A percentile compares a stretch with the other conserved stretches of the same genome.
Conservation (phyloP, 2,888 invertebrate species). For the Pimpla rufipes region DNA sequence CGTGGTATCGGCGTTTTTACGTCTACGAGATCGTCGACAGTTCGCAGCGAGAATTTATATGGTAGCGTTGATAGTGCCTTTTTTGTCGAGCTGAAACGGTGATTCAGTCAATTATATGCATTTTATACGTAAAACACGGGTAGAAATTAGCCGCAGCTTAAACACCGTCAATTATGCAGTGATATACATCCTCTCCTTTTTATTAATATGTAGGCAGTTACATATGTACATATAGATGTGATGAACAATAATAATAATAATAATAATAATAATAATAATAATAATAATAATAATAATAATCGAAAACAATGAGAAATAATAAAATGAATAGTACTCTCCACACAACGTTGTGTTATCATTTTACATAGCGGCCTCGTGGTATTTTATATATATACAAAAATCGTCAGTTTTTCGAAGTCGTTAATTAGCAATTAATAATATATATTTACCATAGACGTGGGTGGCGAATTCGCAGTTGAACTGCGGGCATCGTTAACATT, state of each 20-base stretch:
- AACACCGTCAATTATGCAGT: slow-evolving; percentile 64
- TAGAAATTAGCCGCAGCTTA: neutral
- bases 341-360: slow-evolving; percentile 70
- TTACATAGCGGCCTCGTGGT: slow-evolving; percentile 71
- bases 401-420: slow-evolving; percentile 36
- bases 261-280: slow-evolving; percentile 68
- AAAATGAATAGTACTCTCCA: slow-evolving; percentile 71
- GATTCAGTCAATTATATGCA: too few species aligned
- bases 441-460: slow-evolving; percentile 37
- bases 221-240: slow-evolving; percentile 84
- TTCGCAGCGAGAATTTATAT: too few species aligned
- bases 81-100: too few species aligned
- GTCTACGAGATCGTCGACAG: too few species aligned
- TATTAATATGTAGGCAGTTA: slow-evolving; percentile 83
- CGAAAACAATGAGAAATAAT: slow-evolving; percentile 62
- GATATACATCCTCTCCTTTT: slow-evolving; percentile 69
- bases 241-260: slow-evolving; percentile 80
- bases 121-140: neutral
- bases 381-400: slow-evolving; percentile 70
- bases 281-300: slow-evolving; percentile 75
- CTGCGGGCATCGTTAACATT: slow-evolving; percentile 12
- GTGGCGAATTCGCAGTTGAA: slow-evolving; percentile 25
- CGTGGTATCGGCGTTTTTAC: too few species aligned
- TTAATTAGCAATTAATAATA: slow-evolving; percentile 52
- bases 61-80: too few species aligned